Evolutionary conservation across 2,797 vertebrate genomes (phyloP).

Genomic region (Notamacropus eugenii): DNA sequence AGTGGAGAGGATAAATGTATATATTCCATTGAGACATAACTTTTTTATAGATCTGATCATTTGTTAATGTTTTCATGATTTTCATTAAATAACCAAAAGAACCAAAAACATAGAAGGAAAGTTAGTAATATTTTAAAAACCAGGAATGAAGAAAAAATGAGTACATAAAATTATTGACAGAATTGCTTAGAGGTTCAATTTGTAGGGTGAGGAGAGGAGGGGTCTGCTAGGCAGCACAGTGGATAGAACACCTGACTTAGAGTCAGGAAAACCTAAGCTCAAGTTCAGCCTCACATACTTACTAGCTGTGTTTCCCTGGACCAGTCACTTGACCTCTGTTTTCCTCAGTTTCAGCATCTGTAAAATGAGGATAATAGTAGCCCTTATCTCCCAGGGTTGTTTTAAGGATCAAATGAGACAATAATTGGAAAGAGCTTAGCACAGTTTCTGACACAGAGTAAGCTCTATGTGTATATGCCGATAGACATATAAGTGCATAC

Average conservation of each 20-base stretch:
- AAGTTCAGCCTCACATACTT: background rate
- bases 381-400: background rate
- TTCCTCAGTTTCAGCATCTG: background rate
- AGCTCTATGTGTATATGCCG: background rate
- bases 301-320: background rate
- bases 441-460: background rate
- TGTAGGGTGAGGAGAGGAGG: background rate
- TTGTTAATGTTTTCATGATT: background rate
- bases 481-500: background rate
- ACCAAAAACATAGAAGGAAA: background rate
- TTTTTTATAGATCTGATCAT: background rate
- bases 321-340: background rate
- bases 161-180: background rate
- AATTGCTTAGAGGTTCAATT: background rate
- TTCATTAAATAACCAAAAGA: background rate
- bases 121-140: background rate
- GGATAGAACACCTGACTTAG: background rate
- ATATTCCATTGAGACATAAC: background rate
- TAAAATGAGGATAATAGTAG: background rate
- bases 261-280: background rate
- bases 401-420: background rate
- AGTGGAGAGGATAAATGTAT: background rate
- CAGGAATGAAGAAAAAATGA: background rate
- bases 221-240: background rate
- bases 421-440: background rate